Evolutionary conservation across 2,888 invertebrate species (phyloP).

Genomic region (Aricia artaxerxes): DNA sequence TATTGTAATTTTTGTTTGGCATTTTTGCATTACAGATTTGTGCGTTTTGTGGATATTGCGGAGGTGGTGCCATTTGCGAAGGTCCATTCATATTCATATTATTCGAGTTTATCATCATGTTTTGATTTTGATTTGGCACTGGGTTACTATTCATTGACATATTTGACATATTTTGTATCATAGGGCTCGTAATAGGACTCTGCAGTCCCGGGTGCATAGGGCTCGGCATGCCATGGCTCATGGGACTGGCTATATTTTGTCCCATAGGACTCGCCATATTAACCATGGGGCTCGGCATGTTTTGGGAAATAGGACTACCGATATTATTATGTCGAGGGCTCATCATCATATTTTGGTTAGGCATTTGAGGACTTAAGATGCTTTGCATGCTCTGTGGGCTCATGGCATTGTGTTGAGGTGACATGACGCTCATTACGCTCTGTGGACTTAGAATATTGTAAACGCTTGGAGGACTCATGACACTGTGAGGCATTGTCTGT

Average conservation of each 20-base stretch:
- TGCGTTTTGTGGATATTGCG: conserved; percentile 54
- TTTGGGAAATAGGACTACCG: conserved; percentile 55
- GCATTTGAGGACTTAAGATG: conserved; percentile 72
- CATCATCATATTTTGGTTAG: conserved; percentile 70
- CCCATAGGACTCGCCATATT: conserved; percentile 70
- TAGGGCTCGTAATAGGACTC: conserved; percentile 57
- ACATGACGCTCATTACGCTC: conserved; percentile 76
- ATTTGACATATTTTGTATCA: conserved; percentile 70
- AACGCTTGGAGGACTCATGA: conserved; percentile 72
- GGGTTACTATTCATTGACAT: conserved; percentile 65
- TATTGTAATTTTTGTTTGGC: conserved; percentile 59
- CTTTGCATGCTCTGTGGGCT: conserved; percentile 75
- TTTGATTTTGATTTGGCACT: conserved; percentile 50
- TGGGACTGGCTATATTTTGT: conserved; percentile 71
- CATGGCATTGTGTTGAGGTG: conserved; percentile 73
- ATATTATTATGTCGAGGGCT: conserved; percentile 68
- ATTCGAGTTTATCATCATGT: conserved; percentile 59
- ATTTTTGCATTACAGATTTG: conserved; percentile 62
- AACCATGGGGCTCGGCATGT: conserved; percentile 66
- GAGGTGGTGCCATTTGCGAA: conserved; percentile 47
- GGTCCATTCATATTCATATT: conserved; percentile 53
- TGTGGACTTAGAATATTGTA: conserved; percentile 76
- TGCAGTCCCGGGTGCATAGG: conserved; percentile 68
- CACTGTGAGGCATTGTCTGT: conserved; percentile 60
- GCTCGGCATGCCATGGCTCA: conserved; percentile 70